Evolutionary conservation across 1,140 invertebrate species (phyloP).

Genomic region (Ceratosolen solmsi): DNA sequence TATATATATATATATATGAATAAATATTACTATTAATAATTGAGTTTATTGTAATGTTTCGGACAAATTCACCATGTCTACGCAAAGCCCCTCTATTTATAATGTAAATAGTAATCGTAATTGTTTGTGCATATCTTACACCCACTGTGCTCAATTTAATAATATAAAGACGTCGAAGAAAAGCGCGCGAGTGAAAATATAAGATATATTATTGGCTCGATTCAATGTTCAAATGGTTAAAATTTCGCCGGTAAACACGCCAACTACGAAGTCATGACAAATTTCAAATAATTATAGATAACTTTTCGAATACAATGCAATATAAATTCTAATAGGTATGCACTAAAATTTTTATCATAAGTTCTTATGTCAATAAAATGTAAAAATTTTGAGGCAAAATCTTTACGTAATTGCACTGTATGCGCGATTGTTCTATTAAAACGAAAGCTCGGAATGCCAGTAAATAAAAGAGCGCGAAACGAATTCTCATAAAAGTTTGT

Average conservation of each 20-base stretch:
- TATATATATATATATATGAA: no score
- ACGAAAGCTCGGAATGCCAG: background rate
- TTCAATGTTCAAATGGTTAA: background rate
- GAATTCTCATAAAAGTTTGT: constrained; percentile 1
- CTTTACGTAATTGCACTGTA: background rate
- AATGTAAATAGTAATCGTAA: no score
- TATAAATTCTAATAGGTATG: background rate
- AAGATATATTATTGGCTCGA: no score
- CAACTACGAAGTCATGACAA: background rate
- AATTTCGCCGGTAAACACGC: background rate
- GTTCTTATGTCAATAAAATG: constrained; percentile 8
- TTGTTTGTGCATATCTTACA: no score
- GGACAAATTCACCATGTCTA: no score
- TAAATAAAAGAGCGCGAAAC: constrained; percentile 8
- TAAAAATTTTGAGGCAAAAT: constrained; percentile 13
- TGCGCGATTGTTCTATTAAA: background rate
- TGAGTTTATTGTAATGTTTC: no score
- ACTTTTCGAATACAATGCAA: background rate
- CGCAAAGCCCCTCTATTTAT: no score
- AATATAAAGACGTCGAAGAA: no score
- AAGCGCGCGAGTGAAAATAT: no score
- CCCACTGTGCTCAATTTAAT: no score
- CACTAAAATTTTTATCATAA: background rate
- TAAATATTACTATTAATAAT: no score
- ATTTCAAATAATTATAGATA: no score